Base-by-base conservation (phyloP, 2,113 vertebrate species). In the Xyliphius kryptos region DNA sequence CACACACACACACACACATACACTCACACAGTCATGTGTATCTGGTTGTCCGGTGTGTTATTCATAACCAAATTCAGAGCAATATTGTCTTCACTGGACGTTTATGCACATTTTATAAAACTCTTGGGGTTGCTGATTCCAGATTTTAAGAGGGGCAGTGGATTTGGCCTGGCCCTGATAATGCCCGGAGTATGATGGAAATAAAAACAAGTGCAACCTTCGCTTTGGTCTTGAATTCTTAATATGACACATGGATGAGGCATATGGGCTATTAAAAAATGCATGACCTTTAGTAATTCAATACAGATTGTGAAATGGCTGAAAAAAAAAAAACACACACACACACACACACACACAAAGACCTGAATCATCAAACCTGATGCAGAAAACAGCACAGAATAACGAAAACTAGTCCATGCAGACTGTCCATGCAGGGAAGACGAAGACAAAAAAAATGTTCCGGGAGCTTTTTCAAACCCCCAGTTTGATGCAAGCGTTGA, bases 211-310 rank as follows among this genome's bases (percentile, higher is more conserved):
- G 41, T 61, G 52, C 44, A 36, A 38, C 21, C 53, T 58, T 74
- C 22, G 32, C 61, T 63, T 76, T 69, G 51, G 74, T 62, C 66
- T 74, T 73, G 66, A 77, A 75, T 78, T 62, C 54, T 77, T 76
- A 77, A 76, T 70, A 67, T 72, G 70, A 68, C 73, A 76, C 68
- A 78, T 72, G 73, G 74, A 68, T 67, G 58, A 76, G 66, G 58
- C 76, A 75, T 78, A 73, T 75, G 76, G 73, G 59, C 70, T 72
- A 71, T 71, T 77, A 69, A 75, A n/a, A 77, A 75, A 77, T 75
- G 66, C 67, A 77, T 74, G 73, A 76, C 70, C 71, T 76, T 69
- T 61, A 72, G 69, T 69, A 74, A 77, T 68, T 57, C 68, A 70
- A 79, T 59, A 62, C 75, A 77, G 67, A 76, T 63, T 80, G 73